phyloP scores from a whole-genome alignment of 2,888 invertebrate species.

The Eupithecia abbreviata region DNA sequence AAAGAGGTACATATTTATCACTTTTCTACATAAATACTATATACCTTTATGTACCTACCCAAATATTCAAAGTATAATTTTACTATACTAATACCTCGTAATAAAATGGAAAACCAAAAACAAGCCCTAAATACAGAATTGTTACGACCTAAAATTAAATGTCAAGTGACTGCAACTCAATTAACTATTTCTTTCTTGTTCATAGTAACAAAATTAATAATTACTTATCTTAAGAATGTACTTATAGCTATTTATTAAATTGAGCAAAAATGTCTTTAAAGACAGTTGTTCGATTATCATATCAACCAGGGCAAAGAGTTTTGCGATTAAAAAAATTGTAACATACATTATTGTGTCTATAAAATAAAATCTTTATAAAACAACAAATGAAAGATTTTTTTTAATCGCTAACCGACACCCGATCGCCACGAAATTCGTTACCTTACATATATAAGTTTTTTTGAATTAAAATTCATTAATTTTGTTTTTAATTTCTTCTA shows the following conservation, averaged over 20 bases:
- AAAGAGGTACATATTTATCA: background rate
- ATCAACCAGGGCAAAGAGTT: background rate
- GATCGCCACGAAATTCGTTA: background rate
- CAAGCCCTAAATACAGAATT: constrained; percentile 5
- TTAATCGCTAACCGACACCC: background rate
- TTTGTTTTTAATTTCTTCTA: background rate
- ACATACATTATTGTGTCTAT: background rate
- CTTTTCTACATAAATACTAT: background rate
- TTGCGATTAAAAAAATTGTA: background rate
- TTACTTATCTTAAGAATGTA: background rate
- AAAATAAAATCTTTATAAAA: background rate
- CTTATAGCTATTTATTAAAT: background rate
- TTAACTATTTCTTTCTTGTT: background rate
- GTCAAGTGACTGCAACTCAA: background rate
- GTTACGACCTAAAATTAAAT: constrained; percentile 7
- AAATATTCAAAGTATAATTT: constrained; percentile 18
- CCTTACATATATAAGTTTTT: background rate
- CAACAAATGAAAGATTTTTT: background rate
- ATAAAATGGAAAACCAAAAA: constrained; percentile 43
- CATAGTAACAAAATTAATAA: background rate
- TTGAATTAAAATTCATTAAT: too few relatives aligned
- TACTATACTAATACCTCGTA: constrained; percentile 55
- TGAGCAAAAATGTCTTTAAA: background rate
- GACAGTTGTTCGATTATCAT: background rate
- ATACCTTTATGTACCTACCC: background rate